phyloP scores from a whole-genome alignment of 2,113 vertebrate genomes.

The Corythaixoides concolor region DNA sequence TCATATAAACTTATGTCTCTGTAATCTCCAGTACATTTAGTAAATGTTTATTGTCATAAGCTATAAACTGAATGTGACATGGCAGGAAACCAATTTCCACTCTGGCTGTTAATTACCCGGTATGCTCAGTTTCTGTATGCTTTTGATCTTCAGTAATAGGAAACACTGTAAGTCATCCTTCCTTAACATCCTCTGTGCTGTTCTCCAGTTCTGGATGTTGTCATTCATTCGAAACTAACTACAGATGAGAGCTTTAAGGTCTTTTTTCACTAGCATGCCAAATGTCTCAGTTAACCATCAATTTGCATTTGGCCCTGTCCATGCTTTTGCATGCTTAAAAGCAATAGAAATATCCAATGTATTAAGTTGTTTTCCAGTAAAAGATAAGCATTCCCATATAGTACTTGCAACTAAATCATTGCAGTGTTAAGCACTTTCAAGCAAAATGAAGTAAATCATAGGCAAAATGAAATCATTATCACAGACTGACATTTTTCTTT shows the following conservation, averaged over 20 bases:
- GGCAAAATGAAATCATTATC: constrained; percentile 13
- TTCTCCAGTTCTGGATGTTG: background rate
- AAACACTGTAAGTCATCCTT: background rate
- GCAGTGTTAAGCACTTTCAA: background rate
- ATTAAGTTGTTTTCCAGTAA: background rate
- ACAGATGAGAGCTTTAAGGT: background rate
- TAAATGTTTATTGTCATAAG: constrained; percentile 48
- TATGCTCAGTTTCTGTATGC: background rate
- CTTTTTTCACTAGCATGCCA: background rate
- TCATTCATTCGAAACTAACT: background rate
- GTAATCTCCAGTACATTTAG: constrained; percentile 34
- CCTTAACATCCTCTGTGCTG: background rate
- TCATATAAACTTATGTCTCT: constrained; percentile 6
- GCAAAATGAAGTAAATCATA: constrained; percentile 22
- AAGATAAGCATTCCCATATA: background rate
- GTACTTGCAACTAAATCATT: background rate
- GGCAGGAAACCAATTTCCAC: constrained; percentile 37
- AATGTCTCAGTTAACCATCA: background rate
- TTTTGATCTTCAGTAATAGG: background rate
- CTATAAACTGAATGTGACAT: constrained; percentile 26
- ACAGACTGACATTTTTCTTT: background rate
- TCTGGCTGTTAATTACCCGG: constrained; percentile 31
- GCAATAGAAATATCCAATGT: background rate
- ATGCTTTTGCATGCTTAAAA: background rate
- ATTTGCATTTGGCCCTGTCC: background rate